Evolutionary conservation across 2,888 invertebrate species (phyloP), one percentile per base, ranked within the genome.

Genomic region (Mythimna lalbum): DNA sequence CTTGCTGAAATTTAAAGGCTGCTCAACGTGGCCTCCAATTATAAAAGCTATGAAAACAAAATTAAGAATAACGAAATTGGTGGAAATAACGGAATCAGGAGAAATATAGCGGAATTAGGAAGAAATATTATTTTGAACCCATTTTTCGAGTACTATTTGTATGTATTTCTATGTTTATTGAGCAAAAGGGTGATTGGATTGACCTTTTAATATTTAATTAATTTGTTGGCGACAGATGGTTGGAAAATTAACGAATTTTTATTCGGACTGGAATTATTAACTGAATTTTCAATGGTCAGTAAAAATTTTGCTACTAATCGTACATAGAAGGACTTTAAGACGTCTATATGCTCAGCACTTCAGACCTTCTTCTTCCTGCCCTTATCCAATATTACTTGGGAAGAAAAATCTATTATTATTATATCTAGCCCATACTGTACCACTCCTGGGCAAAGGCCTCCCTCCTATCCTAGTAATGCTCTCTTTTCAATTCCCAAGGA

Each of bases 41-140:
- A 81, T 63, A 53, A 81, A 65, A 49, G 84, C 60, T 23, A 72
- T 81, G 69, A 83, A 81, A 81, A 47, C 59, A 57, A 72, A 80
- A 49, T 78, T 71, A 75, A 67, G n/a, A 33, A 50, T 69, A 27
- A 68, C 39, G 14, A 53, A 73, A 68, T 67, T 72, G 14, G 31
- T 60, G 60, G 60, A 53, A 70, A 63, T 78, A 57, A 62, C 43
- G 14, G 63, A 73, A 73, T 79, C 61, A 56, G 55, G 27, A 61
- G 27, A 65, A 63, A 61, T 63, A 39, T 66, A 47, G 55, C n/a
- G 12, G 53, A 56, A 61, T 67, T 56, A 39, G 2, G 49, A 47
- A 43, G 31, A 69, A 74, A 57, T 78, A 62, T 59, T 78, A 57
- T 73, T 71, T 67, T 23, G 2, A 5, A 14, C 31, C 14, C 36